Base-by-base conservation (phyloP, 2,113 vertebrate species). In the Apus apus region DNA sequence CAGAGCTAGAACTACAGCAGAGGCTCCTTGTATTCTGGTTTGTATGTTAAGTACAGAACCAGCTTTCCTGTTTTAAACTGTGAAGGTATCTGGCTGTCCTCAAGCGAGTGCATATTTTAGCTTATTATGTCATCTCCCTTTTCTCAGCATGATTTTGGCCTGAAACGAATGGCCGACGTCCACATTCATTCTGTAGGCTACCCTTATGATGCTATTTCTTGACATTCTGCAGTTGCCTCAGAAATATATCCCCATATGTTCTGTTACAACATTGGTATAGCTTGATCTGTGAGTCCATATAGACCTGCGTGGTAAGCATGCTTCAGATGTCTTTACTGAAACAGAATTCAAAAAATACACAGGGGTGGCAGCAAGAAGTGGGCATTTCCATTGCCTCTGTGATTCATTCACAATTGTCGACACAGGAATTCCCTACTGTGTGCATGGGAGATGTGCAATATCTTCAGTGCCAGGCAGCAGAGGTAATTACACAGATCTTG, bases 401-500 rank as follows among this genome's bases (percentile, higher is more conserved):
- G 88, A 94, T 93, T 93, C 88, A 94, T 94, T 96, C 92, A 93
- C 86, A 90, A 58, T 94, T 94, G 81, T 3, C 19, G 3, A 67
- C 87, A 81, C 85, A 89, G 92, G 85, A 94, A 92, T 96, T 96
- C 85, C 93, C 93, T 86, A 19, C 94, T 95, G 88, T 19, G 79
- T 85, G 73, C 80, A 82, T 58, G 53, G 72, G 57, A 95, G 83
- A 90, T 3, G 1, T 60, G 72, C 51, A 86, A 5, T 78, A 65
- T 81, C 83, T 90, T 89, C 40, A 54, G 48, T 93, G 93, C 88
- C 96, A 96, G 76, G 80, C 65, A 75, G 66, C 46, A 92, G 84
- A 92, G 83, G 79, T 96, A 93, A 93, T 93, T 93, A 76, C 65
- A 78, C 66, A 70, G 80, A 97, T 90, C 70, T 95, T 95, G 93